Base-by-base conservation (phyloP, 2,888 invertebrate genomes). In the Cremastinae sp. region DNA sequence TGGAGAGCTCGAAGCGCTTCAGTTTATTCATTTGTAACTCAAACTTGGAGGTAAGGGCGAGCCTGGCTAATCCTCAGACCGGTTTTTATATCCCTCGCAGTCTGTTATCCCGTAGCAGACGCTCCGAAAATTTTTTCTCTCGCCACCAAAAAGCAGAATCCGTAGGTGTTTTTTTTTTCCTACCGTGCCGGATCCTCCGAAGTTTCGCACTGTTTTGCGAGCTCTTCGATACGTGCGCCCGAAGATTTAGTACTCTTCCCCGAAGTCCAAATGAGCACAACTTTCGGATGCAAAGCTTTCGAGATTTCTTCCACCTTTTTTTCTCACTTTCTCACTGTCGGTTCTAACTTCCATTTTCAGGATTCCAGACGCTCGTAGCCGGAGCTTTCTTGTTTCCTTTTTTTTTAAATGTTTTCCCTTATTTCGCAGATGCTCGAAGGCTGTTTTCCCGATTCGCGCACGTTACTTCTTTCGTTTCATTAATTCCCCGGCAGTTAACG, bases 21-120 rank as follows among this genome's bases (percentile, higher is more conserved):
- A 49, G 36, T 36, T 41, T 72, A 75, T 75, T 66, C 66, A 75
- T 75, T 75, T 62, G 56, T 58, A 58, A 53, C 22, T 61, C 43
- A 22, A 66, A 58, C 20, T 51, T 66, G 12, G 45, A n/a, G 47
- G 18, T 43, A 41, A 68, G 72, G 56, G 62, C 28, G 34, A 34
- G 0, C n/a, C 36, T 49, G 38, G 10, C 65, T 47, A 49, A 43
- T 53, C 28, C 41, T 34, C 56, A 62, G 61, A 61, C 62, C 14
- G 8, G 12, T 56, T 72, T 53, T 73, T 73, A n/a, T n/a, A 7
- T 20, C 51, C 51, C 9, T 51, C 18, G 12, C 14, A 12, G 12
- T 61, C 43, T n/a, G 28, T 28, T 49, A 5, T 7, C 2, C 4
- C 28, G 5, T 8, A 20, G 3, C 5, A 58, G 38, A 41, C 18